A percentile compares a stretch with the other conserved stretches of the same genome.
These are phyloP conservation scores for Margaritifera margaritifera DNA, from an alignment of 2,888 invertebrate species.

Conservation along the genomic window DNA sequence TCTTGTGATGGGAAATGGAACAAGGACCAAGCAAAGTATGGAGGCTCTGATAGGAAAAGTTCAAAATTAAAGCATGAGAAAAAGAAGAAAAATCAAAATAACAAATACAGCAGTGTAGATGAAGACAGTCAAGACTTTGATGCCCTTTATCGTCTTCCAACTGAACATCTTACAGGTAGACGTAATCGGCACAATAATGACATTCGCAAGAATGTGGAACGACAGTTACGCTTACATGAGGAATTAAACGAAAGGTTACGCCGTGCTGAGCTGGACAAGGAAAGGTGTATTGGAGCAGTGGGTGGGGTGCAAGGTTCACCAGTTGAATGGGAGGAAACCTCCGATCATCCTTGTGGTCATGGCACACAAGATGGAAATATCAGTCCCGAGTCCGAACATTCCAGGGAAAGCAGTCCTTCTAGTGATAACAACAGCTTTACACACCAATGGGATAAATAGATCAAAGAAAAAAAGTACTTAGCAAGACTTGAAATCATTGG, in stretches of 20 bases:
- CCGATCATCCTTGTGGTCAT: slow-evolving; percentile 7
- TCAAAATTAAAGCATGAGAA: slow-evolving; percentile 20
- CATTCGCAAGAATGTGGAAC: slow-evolving; percentile 35
- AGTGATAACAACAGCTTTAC: slow-evolving; percentile 15
- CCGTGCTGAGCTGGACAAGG: slow-evolving; percentile 43
- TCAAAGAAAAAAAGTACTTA: no score
- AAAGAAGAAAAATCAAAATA: slow-evolving; percentile 38
- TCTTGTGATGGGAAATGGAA: no score
- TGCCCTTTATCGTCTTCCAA: slow-evolving; percentile 58
- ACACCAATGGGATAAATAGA: no score
- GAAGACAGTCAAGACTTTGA: slow-evolving; percentile 55
- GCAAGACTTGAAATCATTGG: no score
- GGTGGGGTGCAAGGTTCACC: slow-evolving; percentile 27
- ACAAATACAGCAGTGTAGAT: slow-evolving; percentile 23
- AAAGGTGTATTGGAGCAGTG: slow-evolving; percentile 43
- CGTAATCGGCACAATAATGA: slow-evolving; percentile 28
- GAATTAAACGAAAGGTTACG: slow-evolving; percentile 43
- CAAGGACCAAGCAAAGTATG: no score
- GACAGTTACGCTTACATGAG: slow-evolving; percentile 41
- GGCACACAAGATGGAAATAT: slow-evolving; percentile 19
- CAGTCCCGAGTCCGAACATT: slow-evolving; percentile 34
- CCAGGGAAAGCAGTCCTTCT: slow-evolving; percentile 41
- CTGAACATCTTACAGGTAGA: slow-evolving; percentile 48
- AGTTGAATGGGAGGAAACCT: slow-evolving; percentile 25
- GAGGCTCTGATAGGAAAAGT: no score